Evolutionary conservation across 1,140 invertebrate genomes (phyloP).

Genomic region (Drosophila bocqueti): DNA sequence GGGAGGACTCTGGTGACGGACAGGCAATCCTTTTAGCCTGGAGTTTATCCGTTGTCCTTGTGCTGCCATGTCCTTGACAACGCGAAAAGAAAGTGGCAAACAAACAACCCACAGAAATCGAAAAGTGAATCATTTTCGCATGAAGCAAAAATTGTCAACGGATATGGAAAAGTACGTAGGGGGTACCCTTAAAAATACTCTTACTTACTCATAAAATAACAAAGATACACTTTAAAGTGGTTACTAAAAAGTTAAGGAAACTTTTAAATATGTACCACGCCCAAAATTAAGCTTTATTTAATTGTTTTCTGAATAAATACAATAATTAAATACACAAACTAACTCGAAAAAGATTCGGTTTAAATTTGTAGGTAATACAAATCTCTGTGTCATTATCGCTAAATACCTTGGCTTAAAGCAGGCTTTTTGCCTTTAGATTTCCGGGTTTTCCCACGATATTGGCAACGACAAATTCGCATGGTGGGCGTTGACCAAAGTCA

Average conservation of each 20-base stretch:
- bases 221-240: not conserved
- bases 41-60: conserved; percentile 43
- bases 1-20: conserved; percentile 1
- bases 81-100: conserved; percentile 29
- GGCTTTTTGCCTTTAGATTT: conserved; percentile 2
- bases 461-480: conserved; percentile 48
- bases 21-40: conserved; percentile 32
- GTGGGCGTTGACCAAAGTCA: conserved; percentile 58
- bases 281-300: not conserved
- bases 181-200: not conserved
- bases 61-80: conserved; percentile 44
- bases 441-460: conserved; percentile 37
- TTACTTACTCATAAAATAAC: too few relatives aligned
- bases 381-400: not conserved
- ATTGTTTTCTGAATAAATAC: not conserved
- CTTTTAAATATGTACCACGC: not conserved
- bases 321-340: not conserved
- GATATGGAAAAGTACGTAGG: not conserved
- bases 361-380: not conserved
- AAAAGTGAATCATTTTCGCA: conserved; percentile 22
- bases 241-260: not conserved
- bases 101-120: conserved; percentile 17
- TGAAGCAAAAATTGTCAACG: not conserved
- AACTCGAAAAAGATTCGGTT: not conserved
- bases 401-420: not conserved